Evolutionary conservation across 1,140 invertebrate species (phyloP), one percentile per base, ranked within the genome.

Genomic region (Delia radicum): DNA sequence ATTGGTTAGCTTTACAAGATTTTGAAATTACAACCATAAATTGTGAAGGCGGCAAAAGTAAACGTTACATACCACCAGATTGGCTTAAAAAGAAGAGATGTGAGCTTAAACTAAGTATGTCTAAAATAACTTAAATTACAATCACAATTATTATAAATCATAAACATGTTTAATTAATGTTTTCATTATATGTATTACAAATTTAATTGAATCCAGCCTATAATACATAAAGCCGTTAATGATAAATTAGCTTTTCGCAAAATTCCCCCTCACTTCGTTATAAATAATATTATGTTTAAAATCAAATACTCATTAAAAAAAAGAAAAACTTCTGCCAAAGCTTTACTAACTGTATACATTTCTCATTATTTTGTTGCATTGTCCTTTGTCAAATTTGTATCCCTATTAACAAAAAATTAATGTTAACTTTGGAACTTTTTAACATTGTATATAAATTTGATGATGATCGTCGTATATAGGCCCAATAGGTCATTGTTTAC

Each of bases 91-190:
- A 81, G 78, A 85, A 85, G 75, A 79, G 83, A 77, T 85, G 83
- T 81, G 83, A 85, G 65, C 81, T 85, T 67, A 85, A 85, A 81
- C 78, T 85, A 63, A 85, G 83, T 85, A 85, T 73, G 83, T 82
- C 72, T 31, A 67, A 67, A 21, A 2, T 5, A 13, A 63, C 26
- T 63, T 3, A 63, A 42, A 42, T 15, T 15, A 42, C 7, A 42
- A 33, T 33, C 31, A 42, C n/a, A 15, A 42, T 10, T 42, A 42
- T 33, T 33, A 10, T 33, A 42, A 42, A 42, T 3, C 61, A 62
- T 62, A 62, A 21, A 21, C 10, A 61, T 29, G 5, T 13, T n/a
- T n/a, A n/a, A n/a, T n/a, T n/a, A n/a, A n/a, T n/a, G n/a, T n/a
- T n/a, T n/a, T n/a, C n/a, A n/a, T n/a, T n/a, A n/a, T n/a, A n/a